Percentiles rank a stretch among this genome's conserved stretches.
Evolutionary conservation across 2,797 vertebrate genomes (phyloP).

Genomic region (Lutra lutra): DNA sequence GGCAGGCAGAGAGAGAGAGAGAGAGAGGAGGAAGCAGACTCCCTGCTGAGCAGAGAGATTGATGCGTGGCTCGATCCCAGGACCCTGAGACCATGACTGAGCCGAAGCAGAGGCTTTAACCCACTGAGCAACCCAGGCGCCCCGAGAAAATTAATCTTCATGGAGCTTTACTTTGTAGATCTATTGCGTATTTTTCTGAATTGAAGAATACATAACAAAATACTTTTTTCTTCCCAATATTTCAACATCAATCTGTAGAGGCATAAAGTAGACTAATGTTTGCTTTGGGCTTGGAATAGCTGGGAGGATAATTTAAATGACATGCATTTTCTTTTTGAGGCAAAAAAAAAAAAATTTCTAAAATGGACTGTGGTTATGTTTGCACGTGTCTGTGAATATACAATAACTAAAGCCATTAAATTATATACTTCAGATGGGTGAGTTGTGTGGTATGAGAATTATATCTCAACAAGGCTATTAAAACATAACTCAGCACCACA

Average conservation of each 20-base stretch:
- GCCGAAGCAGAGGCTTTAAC: too few relatives aligned
- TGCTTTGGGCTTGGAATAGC: background rate
- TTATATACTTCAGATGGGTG: background rate
- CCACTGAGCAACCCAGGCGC: too few relatives aligned
- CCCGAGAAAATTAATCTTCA: background rate
- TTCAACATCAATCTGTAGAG: background rate
- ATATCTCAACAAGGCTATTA: constrained; percentile 1
- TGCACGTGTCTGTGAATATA: background rate
- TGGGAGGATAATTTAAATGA: background rate
- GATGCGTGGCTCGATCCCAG: too few relatives aligned
- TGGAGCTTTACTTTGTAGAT: background rate
- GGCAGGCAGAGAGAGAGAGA: too few relatives aligned
- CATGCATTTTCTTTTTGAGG: background rate
- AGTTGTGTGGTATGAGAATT: background rate
- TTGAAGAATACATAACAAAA: background rate
- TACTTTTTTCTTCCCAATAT: background rate
- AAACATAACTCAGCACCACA: constrained; percentile 5
- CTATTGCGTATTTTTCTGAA: background rate
- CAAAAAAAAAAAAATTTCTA: constrained; percentile 22
- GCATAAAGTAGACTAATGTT: background rate
- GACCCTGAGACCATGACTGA: too few relatives aligned
- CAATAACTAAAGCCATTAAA: background rate
- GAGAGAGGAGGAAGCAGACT: too few relatives aligned
- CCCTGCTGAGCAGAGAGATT: too few relatives aligned
- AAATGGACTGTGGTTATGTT: background rate